Conservation (phyloP, 2,888 invertebrate genomes). For the Cylloceria caligata region DNA sequence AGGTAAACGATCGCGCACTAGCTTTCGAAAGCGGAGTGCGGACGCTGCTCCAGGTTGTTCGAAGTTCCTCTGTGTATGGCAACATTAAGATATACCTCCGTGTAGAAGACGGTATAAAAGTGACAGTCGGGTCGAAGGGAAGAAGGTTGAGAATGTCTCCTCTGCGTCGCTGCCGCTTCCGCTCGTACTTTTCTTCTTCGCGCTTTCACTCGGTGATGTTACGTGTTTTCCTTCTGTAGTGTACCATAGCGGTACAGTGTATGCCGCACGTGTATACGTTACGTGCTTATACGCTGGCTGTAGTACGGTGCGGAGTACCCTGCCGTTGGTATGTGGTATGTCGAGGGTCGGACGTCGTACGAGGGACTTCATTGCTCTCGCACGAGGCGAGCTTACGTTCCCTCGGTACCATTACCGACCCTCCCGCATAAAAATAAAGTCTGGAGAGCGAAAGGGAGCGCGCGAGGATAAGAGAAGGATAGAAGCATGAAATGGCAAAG, state of each 20-base stretch:
- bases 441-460: constrained; percentile 62
- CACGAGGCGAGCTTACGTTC: constrained; percentile 75
- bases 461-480: constrained; percentile 23
- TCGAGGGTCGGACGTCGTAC: constrained; percentile 65
- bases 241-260: constrained; percentile 10
- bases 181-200: constrained; percentile 21
- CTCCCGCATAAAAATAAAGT: constrained; percentile 76
- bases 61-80: constrained; percentile 47
- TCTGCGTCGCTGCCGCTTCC: constrained; percentile 7
- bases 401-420: constrained; percentile 75
- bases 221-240: constrained; percentile 34
- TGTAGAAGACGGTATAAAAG: constrained; percentile 69
- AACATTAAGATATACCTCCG: constrained; percentile 69
- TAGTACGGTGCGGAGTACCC: constrained; percentile 44
- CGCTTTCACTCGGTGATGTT: constrained; percentile 13
- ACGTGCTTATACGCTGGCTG: constrained; percentile 43
- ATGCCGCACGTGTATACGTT: constrained; percentile 32
- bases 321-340: constrained; percentile 51
- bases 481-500: constrained; percentile 33
- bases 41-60: constrained; percentile 33
- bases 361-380: constrained; percentile 70
- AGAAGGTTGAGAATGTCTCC: constrained; percentile 44
- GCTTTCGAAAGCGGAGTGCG: constrained; percentile 48
- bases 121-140: constrained; percentile 66
- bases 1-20: constrained; percentile 61